Evolutionary conservation across 2,113 vertebrate genomes (phyloP), one percentile per base, ranked within the genome.

Genomic region (Phalacrocorax carbo): DNA sequence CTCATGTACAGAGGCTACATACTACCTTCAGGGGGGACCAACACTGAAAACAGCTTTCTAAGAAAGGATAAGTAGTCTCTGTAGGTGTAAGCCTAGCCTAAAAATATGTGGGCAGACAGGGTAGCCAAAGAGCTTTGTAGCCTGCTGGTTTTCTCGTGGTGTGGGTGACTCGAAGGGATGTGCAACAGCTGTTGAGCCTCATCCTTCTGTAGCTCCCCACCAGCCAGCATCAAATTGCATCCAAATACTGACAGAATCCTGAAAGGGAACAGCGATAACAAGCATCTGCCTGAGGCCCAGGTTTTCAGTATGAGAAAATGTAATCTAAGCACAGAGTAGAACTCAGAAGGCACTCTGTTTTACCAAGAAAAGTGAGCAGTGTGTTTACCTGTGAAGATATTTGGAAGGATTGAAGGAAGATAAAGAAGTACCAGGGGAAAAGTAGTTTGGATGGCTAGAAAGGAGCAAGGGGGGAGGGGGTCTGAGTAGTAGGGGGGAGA

Each of bases 101-200:
- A 92, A 86, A 90, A 42, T 68, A 70, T 48, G 70, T 66, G 76
- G 49, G n/a, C 68, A 77, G 51, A 2, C 16, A 70, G 64, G 27
- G 68, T n/a, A 92, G 88, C 76, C 88, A 92, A 78, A 62, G 88
- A 92, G 36, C 55, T 94, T 77, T 86, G 91, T 54, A 83, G 64
- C 76, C 82, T 93, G 86, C 42, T 96, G 60, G 7, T 73, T 78
- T 88, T 94, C 71, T 73, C 1, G 0, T 5, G n/a, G 51, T 29
- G 64, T 0, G 1, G 55, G 80, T 62, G 69, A 86, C 94, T 86
- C 32, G 0, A 51, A 92, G 77, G 88, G 80, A 94, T 75, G 88
- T 36, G 60, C 71, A 92, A 19, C 91, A 90, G 76, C 62, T 94
- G 91, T 49, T 86, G 72, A 95, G 85, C 42, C 42, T 89, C 76